These are phyloP conservation scores for Ictalurus punctatus DNA, from an alignment of 2,113 vertebrate species.

Conservation along the genomic window DNA sequence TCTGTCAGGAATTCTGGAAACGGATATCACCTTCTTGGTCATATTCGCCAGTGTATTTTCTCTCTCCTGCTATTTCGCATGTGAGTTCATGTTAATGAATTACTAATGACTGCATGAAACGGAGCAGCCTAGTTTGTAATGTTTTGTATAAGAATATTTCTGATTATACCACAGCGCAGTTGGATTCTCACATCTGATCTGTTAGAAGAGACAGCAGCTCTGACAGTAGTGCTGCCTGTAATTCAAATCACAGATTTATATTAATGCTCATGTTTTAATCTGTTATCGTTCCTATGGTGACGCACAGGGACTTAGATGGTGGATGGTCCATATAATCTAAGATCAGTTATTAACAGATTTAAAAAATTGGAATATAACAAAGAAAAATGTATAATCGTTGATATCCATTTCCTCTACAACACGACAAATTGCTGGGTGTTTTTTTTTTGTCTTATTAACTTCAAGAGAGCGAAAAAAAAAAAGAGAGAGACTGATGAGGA, in stretches of 20 bases:
- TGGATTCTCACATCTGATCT: background rate
- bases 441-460: background rate
- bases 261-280: background rate
- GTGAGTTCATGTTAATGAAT: slow-evolving; percentile 71
- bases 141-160: background rate
- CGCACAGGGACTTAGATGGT: background rate
- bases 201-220: background rate
- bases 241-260: background rate
- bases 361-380: background rate
- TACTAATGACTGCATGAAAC: background rate
- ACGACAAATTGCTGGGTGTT: background rate
- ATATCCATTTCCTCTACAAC: background rate
- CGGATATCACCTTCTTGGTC: slow-evolving; percentile 88
- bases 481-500: background rate
- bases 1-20: slow-evolving; percentile 85
- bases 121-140: background rate
- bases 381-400: background rate
- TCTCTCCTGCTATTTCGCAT: slow-evolving; percentile 89
- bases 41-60: slow-evolving; percentile 85
- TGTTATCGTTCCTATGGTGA: background rate
- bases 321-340: background rate
- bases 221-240: background rate
- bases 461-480: background rate
- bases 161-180: background rate
- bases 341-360: background rate